Base-by-base conservation (phyloP, 2,888 invertebrate genomes). In the Ophion ventricosus region DNA sequence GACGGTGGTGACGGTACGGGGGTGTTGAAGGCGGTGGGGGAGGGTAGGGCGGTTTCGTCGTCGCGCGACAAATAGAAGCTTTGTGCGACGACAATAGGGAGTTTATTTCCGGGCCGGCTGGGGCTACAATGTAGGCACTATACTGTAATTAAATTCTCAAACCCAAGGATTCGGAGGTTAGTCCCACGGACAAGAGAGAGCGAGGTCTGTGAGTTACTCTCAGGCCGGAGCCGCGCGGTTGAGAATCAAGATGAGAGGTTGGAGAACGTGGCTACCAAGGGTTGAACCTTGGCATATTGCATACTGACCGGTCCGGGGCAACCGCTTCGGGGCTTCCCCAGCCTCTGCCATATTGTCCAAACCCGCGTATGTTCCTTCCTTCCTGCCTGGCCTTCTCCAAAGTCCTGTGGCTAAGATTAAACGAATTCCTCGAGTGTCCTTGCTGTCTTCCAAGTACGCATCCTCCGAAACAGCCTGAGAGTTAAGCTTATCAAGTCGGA, bases 121-220 rank as follows among this genome's bases (percentile, higher is more conserved):
- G 92, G 91, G 91, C 91, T 93, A 92, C 93, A 93, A 92, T 93
- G 92, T 92, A 92, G 92, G 92, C 92, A 93, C 93, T 92, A 92
- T 92, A 92, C 91, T 92, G 93, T 93, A 93, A 93, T 93, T 93
- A 93, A 93, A 93, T 93, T 93, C 92, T 92, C 93, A 93, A 92
- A 92, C 91, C 92, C 91, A 91, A 92, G 92, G 92, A 92, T 92
- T 92, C 88, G 87, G 85, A 89, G 89, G 88, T 88, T 89, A 88
- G 88, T 87, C 80, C 81, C 54, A 77, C 79, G 85, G 87, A 87
- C 88, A 64, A 63, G 72, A 61, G 74, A 67, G 79, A 72, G 84
- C 63, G 74, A 35, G 35, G 73, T 40, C n/a, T 40, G 40, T 49
- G 63, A 64, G 79, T 61, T 84, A 84, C 75, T 80, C 80, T 77